Conservation (phyloP, 2,888 invertebrate species). For the Drosophila histrio region DNA sequence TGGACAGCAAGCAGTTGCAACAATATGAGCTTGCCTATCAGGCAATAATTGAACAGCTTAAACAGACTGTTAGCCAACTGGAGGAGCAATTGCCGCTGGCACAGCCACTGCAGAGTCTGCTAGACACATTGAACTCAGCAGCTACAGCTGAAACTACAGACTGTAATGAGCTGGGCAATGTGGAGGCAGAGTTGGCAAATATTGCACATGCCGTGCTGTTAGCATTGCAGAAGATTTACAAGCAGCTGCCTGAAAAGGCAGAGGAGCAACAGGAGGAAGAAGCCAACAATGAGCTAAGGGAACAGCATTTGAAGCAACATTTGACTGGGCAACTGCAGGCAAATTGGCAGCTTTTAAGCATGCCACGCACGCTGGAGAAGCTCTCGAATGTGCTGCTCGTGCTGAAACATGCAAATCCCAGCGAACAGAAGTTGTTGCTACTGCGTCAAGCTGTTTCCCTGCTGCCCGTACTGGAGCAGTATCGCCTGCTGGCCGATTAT, state of each 20-base stretch:
- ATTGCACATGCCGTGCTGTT: constrained; percentile 86
- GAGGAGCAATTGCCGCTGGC: constrained; percentile 73
- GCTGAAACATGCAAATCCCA: constrained; percentile 84
- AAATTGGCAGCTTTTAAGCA: constrained; percentile 87
- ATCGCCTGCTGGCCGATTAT: constrained; percentile 90
- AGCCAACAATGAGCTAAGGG: constrained; percentile 75
- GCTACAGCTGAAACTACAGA: no score
- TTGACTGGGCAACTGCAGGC: constrained; percentile 87
- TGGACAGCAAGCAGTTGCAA: constrained; percentile 64
- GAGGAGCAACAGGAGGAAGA: constrained; percentile 17
- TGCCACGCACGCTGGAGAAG: constrained; percentile 84
- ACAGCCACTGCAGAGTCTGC: constrained; percentile 70
- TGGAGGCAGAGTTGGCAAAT: constrained; percentile 84
- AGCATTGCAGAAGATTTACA: constrained; percentile 86
- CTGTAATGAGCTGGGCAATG: no score
- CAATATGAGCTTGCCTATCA: constrained; percentile 47
- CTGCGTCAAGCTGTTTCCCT: constrained; percentile 71
- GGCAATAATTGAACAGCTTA: constrained; percentile 51
- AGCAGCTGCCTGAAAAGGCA: constrained; percentile 78
- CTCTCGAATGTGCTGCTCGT: constrained; percentile 83
- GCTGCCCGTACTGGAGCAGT: constrained; percentile 91
- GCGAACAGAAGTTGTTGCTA: constrained; percentile 59
- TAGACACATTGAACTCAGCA: constrained; percentile 37
- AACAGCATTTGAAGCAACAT: constrained; percentile 88
- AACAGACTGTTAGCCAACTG: constrained; percentile 37